These are phyloP conservation scores for Drosophila meridiana DNA, from an alignment of 2,888 invertebrate genomes.

Conservation along the genomic window DNA sequence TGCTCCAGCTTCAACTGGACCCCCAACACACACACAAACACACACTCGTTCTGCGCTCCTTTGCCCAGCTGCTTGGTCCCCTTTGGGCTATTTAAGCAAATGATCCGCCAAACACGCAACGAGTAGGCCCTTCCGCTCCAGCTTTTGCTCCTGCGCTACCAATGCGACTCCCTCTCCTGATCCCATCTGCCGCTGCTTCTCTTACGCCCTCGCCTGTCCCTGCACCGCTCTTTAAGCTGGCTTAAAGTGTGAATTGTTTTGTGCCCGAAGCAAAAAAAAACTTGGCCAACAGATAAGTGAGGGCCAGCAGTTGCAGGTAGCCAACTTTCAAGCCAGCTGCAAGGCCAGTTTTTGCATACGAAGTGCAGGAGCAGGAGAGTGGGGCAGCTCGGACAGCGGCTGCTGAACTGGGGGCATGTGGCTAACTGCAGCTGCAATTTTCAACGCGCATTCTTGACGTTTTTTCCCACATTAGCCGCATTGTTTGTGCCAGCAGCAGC, in stretches of 20 bases:
- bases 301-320: conserved; percentile 67
- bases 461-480: conserved; percentile 83
- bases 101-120: conserved; percentile 75
- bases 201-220: background rate
- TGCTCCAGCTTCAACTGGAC: conserved; percentile 9
- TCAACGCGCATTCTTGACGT: conserved; percentile 81
- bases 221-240: background rate
- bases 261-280: conserved; percentile 64
- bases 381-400: background rate
- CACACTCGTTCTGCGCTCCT: conserved; percentile 54
- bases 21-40: conserved; percentile 4
- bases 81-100: conserved; percentile 81
- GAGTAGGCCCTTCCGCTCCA: conserved; percentile 1
- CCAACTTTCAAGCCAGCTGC: conserved; percentile 30
- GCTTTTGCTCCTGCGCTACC: background rate
- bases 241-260: conserved; percentile 78
- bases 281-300: conserved; percentile 67
- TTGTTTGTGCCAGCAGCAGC: conserved; percentile 59
- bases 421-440: conserved; percentile 55
- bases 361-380: background rate
- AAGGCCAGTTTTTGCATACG: conserved; percentile 74
- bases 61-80: conserved; percentile 49
- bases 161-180: background rate
- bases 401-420: conserved; percentile 3
- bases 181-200: background rate